Conservation (phyloP, 2,888 invertebrate species). For the Leucophenga montana region DNA sequence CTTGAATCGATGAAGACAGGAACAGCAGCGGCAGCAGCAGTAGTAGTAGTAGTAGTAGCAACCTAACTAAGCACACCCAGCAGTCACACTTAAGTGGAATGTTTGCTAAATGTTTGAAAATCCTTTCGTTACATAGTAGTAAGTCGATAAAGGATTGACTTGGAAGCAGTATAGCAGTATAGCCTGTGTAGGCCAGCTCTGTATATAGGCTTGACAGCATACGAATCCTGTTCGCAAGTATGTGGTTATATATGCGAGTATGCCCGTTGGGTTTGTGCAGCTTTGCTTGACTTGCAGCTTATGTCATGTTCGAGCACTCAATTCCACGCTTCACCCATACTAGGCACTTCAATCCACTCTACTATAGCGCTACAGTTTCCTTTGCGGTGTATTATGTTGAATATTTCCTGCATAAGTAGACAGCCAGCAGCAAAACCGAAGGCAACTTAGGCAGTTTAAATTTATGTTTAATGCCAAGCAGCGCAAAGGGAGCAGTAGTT, state of each 20-base stretch:
- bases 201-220: not conserved
- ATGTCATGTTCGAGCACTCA: conserved; percentile 12
- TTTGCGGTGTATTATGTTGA: conserved; percentile 11
- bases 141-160: conserved; percentile 28
- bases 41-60: not conserved
- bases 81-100: conserved; percentile 55
- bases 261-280: not conserved
- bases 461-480: conserved; percentile 63
- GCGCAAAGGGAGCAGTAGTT: conserved; percentile 34
- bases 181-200: not conserved
- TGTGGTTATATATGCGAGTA: conserved; percentile 1
- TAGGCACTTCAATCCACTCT: too few species aligned
- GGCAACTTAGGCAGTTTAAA: conserved; percentile 57
- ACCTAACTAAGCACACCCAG: conserved; percentile 19
- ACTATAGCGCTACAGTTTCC: too few species aligned
- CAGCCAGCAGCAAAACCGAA: not conserved
- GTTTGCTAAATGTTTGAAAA: conserved; percentile 65
- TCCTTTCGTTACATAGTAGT: conserved; percentile 45
- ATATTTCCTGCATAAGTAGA: conserved; percentile 16
- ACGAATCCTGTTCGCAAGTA: not conserved
- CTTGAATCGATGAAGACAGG: not conserved
- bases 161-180: not conserved
- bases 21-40: not conserved
- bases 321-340: too few species aligned
- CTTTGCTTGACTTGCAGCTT: conserved; percentile 24